These are phyloP conservation scores for Bubo bubo DNA, from an alignment of 2,113 vertebrate species.

Conservation along the genomic window DNA sequence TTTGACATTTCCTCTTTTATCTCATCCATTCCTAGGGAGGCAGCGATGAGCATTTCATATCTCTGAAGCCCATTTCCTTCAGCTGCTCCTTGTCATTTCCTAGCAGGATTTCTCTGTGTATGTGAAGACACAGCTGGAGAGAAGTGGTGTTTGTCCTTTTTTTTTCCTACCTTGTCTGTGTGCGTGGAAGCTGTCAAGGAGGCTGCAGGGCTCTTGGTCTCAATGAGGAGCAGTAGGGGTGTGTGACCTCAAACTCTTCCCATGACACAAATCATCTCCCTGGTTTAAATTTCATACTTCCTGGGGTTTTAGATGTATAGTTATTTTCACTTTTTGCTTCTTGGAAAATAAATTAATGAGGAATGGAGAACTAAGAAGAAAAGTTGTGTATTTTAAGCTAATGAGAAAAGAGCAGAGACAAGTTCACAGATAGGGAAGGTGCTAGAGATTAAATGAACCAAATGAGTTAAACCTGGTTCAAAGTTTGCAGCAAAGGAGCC, in stretches of 20 bases:
- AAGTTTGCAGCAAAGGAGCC: background rate
- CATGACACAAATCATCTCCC: background rate
- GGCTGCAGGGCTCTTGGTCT: background rate
- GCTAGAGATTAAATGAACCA: background rate
- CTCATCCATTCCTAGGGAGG: background rate
- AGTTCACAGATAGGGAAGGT: background rate
- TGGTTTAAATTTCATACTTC: background rate
- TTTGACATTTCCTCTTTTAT: background rate
- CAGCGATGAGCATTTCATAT: background rate
- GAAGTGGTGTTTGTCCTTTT: background rate
- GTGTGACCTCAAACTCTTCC: background rate
- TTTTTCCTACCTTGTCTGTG: background rate
- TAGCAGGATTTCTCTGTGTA: constrained; percentile 20
- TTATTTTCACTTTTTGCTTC: background rate
- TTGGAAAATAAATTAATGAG: background rate
- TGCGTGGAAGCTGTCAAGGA: background rate
- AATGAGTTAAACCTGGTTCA: background rate
- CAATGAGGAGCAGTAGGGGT: background rate
- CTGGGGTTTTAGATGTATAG: background rate
- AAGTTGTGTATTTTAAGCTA: background rate
- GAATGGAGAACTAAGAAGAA: background rate
- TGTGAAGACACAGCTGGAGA: constrained; percentile 20
- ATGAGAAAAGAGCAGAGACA: background rate
- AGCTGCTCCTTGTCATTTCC: constrained; percentile 30
- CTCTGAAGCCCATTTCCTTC: constrained; percentile 21